Evolutionary conservation across 2,888 invertebrate genomes (phyloP).

Genomic region (Odiellus spinosus): DNA sequence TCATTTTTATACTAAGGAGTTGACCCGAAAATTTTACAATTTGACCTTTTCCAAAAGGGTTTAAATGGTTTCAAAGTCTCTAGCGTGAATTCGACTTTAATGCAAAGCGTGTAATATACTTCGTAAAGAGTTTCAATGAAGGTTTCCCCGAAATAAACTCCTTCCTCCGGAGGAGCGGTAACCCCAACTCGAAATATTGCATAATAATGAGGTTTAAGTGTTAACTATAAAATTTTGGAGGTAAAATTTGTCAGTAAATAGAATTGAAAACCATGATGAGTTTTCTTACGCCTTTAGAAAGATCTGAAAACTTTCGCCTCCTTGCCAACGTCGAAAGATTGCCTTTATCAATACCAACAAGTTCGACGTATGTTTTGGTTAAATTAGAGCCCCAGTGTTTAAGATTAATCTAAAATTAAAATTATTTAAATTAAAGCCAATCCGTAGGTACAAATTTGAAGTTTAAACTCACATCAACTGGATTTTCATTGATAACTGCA

Average conservation of each 20-base stretch:
- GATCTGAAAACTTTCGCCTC: slow-evolving; percentile 30
- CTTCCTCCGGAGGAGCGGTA: slow-evolving; percentile 48
- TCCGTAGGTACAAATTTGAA: no score
- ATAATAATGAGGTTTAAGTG: slow-evolving; percentile 42
- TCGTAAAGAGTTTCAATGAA: slow-evolving; percentile 47
- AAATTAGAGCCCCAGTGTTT: slow-evolving; percentile 42
- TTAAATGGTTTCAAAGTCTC: no score
- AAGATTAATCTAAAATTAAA: slow-evolving; percentile 17
- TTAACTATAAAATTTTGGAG: slow-evolving; percentile 32
- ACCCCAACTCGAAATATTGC: slow-evolving; percentile 55
- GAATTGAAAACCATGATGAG: not conserved
- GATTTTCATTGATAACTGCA: slow-evolving; percentile 56
- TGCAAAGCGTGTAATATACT: slow-evolving; percentile 19
- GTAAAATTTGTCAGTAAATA: not conserved
- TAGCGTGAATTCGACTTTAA: no score
- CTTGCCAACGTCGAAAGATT: slow-evolving; percentile 28
- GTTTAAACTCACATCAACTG: slow-evolving; percentile 48
- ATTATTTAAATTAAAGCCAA: slow-evolving; percentile 5
- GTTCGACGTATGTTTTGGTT: slow-evolving; percentile 40
- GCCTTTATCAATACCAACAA: slow-evolving; percentile 40
- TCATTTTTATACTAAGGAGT: no score
- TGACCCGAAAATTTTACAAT: no score
- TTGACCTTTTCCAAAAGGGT: no score
- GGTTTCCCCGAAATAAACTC: slow-evolving; percentile 48
- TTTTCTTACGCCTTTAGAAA: slow-evolving; percentile 31